Percentiles rank a stretch among this genome's conserved stretches.
phyloP scores from a whole-genome alignment of 2,113 vertebrate genomes.

The Trichechus manatus region DNA sequence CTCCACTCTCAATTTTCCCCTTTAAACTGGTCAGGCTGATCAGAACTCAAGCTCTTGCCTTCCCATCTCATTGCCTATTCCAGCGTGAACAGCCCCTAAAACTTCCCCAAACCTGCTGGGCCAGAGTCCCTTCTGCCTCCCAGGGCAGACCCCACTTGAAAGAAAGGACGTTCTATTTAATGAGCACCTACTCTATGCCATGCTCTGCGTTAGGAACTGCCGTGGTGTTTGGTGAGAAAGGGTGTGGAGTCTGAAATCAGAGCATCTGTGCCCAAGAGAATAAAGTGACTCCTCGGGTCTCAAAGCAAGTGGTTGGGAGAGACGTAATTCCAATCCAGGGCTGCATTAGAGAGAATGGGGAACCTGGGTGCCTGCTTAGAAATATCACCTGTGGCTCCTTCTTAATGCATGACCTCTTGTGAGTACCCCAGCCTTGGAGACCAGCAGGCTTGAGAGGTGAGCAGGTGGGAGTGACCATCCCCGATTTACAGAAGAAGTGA shows the following conservation, averaged over 20 bases:
- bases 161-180: neutral
- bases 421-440: neutral
- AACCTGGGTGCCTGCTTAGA: fast-evolving
- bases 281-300: neutral
- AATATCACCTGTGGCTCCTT: neutral
- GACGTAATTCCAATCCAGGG: neutral
- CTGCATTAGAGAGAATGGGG: neutral
- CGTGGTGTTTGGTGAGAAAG: neutral
- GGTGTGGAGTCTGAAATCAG: neutral
- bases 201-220: neutral
- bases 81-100: neutral
- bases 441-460: neutral
- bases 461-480: neutral
- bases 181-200: neutral
- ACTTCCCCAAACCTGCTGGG: neutral
- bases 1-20: neutral
- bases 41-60: neutral
- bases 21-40: neutral
- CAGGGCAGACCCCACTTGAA: neutral
- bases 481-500: neutral
- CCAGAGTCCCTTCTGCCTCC: neutral
- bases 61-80: neutral
- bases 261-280: neutral
- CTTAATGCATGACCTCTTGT: fast-evolving
- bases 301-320: neutral